A percentile compares a stretch with the other conserved stretches of the same genome.
phyloP scores from a whole-genome alignment of 2,113 vertebrate genomes.

The Myotis lucifugus region DNA sequence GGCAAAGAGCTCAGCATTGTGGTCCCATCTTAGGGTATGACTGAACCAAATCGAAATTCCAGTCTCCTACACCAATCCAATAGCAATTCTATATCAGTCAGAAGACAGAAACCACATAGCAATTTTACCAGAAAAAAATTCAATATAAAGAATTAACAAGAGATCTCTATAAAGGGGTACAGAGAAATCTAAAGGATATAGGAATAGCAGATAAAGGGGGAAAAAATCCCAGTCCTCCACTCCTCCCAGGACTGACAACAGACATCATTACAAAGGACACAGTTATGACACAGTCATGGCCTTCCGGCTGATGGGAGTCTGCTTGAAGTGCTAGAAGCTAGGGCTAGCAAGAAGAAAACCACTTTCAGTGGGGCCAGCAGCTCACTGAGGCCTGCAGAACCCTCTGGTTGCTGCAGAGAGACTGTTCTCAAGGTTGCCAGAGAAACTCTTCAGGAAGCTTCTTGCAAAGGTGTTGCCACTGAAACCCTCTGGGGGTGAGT shows the following conservation, averaged over 20 bases:
- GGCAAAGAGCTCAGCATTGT: background rate
- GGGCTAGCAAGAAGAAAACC: background rate
- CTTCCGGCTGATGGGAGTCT: background rate
- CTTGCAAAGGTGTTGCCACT: background rate
- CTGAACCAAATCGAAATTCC: background rate
- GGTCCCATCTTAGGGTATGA: background rate
- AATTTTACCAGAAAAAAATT: background rate
- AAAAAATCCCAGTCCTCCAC: background rate
- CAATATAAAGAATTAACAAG: background rate
- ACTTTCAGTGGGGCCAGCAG: background rate
- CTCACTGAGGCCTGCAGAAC: background rate
- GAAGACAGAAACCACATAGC: background rate
- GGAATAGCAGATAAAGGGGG: background rate
- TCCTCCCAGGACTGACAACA: background rate
- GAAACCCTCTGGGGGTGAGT: background rate
- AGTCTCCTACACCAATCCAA: background rate
- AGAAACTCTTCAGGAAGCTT: background rate
- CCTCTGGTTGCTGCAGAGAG: background rate
- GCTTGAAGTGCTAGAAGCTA: background rate
- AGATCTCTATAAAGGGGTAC: background rate
- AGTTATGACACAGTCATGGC: rapidly evolving
- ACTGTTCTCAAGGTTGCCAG: background rate
- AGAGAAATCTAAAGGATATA: background rate
- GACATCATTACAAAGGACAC: background rate
- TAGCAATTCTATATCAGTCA: background rate